A percentile compares a stretch with the other conserved stretches of the same genome.
These are phyloP conservation scores for Forbesichthys agassizii DNA, from an alignment of 2,113 vertebrate species.

Conservation along the genomic window DNA sequence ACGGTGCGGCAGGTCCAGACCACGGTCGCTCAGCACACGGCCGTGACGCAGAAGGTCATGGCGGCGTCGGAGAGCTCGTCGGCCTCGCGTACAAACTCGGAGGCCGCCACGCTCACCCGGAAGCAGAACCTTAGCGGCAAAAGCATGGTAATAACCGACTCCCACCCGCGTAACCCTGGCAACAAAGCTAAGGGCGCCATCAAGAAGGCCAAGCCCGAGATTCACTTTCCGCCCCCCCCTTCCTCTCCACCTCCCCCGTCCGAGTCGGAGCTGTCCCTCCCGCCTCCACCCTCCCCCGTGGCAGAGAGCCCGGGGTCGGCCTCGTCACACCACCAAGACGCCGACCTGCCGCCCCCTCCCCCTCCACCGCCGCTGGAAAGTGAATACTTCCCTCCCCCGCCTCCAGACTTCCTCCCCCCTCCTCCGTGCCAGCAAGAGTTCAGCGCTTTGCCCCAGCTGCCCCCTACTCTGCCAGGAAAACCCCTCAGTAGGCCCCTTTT, in stretches of 20 bases:
- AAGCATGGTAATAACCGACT: constrained; percentile 43
- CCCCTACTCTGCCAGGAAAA: constrained; percentile 55
- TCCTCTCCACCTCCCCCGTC: constrained; percentile 80
- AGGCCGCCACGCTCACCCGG: constrained; percentile 23
- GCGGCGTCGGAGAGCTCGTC: constrained; percentile 33
- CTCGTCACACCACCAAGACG: constrained; percentile 67
- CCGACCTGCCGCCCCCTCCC: constrained; percentile 78
- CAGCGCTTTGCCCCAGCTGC: constrained; percentile 61
- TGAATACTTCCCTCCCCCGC: constrained; percentile 71
- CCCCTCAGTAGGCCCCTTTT: constrained; percentile 63
- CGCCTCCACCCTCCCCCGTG: constrained; percentile 82
- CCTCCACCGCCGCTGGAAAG: constrained; percentile 72
- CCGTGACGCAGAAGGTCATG: constrained; percentile 36
- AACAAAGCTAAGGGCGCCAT: constrained; percentile 47
- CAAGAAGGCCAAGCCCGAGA: constrained; percentile 75
- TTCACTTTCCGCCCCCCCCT: constrained; percentile 80
- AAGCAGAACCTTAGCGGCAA: constrained; percentile 54
- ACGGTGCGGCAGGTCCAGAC: constrained; percentile 65
- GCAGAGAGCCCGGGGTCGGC: constrained; percentile 50
- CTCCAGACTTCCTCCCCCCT: constrained; percentile 55
- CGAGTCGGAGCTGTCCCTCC: constrained; percentile 84
- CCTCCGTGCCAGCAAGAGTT: constrained; percentile 76
- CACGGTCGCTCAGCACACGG: constrained; percentile 50
- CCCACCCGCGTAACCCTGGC: constrained; percentile 44
- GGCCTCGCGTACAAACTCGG: constrained; percentile 35